Evolutionary conservation across 2,797 vertebrate genomes (phyloP).

Genomic region (Tachyglossus aculeatus): DNA sequence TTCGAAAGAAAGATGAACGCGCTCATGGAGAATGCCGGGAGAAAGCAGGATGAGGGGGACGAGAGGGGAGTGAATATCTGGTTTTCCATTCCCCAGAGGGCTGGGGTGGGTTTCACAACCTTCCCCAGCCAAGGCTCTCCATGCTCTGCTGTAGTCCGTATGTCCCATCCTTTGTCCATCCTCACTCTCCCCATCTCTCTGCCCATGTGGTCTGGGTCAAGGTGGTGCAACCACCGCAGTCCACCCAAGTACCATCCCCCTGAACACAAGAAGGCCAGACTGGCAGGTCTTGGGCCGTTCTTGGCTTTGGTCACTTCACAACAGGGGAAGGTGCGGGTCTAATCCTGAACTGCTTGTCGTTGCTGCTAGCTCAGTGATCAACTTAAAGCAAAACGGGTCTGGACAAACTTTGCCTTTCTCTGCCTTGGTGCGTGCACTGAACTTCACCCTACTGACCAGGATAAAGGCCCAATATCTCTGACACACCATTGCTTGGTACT

Average conservation of each 20-base stretch:
- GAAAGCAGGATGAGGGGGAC: not conserved
- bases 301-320: not conserved
- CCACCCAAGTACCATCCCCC: not conserved
- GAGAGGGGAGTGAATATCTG: not conserved
- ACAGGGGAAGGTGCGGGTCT: no score
- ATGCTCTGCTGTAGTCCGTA: no score
- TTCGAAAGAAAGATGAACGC: not conserved
- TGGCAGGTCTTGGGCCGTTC: not conserved
- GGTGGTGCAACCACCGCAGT: no score
- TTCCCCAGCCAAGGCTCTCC: no score
- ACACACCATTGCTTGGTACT: no score
- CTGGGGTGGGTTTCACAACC: no score
- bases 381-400: conserved; percentile 6
- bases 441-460: conserved; percentile 13
- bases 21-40: conserved; percentile 3
- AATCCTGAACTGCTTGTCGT: no score
- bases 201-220: not conserved
- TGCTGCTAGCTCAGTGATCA: conserved; percentile 4
- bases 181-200: not conserved
- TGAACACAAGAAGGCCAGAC: not conserved
- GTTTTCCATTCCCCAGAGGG: not conserved
- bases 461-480: conserved; percentile 16
- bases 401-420: conserved; percentile 4
- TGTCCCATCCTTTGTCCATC: conserved; percentile 3
- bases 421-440: not conserved